Evolutionary conservation across 2,113 vertebrate species (phyloP).

Genomic region (Patagioenas fasciata): DNA sequence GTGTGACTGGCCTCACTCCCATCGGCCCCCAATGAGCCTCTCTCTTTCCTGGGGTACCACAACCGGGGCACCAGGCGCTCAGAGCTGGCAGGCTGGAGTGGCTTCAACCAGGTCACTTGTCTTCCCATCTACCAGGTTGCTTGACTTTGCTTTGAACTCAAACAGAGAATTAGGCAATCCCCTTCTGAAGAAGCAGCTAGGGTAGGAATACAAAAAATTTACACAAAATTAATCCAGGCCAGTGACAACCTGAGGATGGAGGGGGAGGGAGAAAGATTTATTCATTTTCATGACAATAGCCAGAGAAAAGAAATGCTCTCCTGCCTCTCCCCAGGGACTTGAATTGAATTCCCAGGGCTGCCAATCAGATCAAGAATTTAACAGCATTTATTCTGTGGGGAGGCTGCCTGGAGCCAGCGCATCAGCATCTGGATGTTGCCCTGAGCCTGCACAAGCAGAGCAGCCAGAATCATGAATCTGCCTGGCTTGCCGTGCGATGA

Average conservation of each 20-base stretch:
- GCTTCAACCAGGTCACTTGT: neutral
- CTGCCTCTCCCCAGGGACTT: conserved; percentile 44
- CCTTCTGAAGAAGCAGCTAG: neutral
- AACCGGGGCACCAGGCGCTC: neutral
- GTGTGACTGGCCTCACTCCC: neutral
- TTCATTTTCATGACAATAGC: conserved; percentile 69
- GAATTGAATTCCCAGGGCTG: conserved; percentile 66
- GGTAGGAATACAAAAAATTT: neutral
- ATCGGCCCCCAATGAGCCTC: rapidly evolving
- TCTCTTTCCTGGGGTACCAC: neutral
- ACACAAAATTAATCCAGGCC: conserved; percentile 33
- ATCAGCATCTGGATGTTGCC: conserved; percentile 51
- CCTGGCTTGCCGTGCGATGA: neutral
- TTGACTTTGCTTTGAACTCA: neutral
- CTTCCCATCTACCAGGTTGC: neutral
- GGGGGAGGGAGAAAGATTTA: conserved; percentile 30
- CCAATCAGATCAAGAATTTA: conserved; percentile 70
- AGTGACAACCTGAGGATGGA: conserved; percentile 31
- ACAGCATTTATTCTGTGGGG: conserved; percentile 57
- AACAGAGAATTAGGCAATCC: neutral
- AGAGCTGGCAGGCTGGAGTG: neutral
- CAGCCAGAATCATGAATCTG: neutral
- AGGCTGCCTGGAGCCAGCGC: conserved; percentile 42
- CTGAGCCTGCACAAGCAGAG: neutral
- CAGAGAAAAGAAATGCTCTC: conserved; percentile 55